A percentile compares a stretch with the other conserved stretches of the same genome.
phyloP scores from a whole-genome alignment of 2,797 vertebrate genomes.

The Tympanoctomys barrerae region DNA sequence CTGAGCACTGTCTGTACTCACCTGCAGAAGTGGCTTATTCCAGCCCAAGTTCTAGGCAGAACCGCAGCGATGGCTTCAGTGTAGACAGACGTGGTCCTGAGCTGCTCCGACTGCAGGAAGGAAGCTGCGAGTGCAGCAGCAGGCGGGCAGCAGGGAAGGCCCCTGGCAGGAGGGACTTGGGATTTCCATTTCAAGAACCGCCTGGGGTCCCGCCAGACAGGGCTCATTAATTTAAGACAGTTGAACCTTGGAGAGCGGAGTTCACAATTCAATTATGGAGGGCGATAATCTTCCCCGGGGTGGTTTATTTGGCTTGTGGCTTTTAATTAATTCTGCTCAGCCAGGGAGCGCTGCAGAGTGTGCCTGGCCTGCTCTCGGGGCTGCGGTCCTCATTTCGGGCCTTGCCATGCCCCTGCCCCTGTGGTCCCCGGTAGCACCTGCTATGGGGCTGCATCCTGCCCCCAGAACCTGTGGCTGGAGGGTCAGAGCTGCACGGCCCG shows the following conservation, averaged over 20 bases:
- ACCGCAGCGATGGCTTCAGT: neutral
- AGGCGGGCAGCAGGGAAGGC: rapidly evolving
- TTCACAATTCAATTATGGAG: constrained; percentile 79
- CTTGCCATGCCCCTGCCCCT: neutral
- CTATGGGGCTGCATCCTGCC: neutral
- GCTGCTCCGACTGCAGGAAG: neutral
- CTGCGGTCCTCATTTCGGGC: neutral
- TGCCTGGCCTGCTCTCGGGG: neutral
- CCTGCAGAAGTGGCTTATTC: neutral
- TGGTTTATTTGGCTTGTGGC: constrained; percentile 58
- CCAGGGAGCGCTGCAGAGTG: neutral
- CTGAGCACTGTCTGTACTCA: neutral
- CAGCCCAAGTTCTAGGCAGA: neutral
- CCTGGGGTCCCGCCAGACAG: constrained; percentile 49
- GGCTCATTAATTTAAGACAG: constrained; percentile 76
- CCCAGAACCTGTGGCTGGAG: neutral
- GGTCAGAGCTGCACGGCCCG: neutral
- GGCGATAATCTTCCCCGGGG: constrained; percentile 68
- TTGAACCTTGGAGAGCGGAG: constrained; percentile 60
- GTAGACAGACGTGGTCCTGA: neutral
- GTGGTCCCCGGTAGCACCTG: rapidly evolving
- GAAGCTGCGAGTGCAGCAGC: rapidly evolving
- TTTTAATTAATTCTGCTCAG: constrained; percentile 77
- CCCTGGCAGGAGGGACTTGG: neutral
- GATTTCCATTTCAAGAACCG: constrained; percentile 21